Evolutionary conservation across 2,797 vertebrate genomes (phyloP).

Genomic region (Spheniscus humboldti): DNA sequence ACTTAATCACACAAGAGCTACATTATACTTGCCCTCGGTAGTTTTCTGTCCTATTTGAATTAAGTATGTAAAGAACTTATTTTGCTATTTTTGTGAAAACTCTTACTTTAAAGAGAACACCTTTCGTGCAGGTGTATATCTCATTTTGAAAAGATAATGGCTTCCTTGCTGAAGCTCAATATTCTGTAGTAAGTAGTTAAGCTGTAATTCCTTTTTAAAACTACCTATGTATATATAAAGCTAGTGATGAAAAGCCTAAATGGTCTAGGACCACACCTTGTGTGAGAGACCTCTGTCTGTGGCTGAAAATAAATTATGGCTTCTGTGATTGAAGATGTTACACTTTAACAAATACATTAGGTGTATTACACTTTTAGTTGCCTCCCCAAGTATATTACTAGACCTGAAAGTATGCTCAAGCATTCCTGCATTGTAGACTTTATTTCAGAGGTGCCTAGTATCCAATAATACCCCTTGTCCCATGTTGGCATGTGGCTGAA

Average conservation of each 20-base stretch:
- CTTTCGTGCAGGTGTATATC: conserved; percentile 66
- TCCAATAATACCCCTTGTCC: neutral
- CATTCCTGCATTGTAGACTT: conserved; percentile 47
- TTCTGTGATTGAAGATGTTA: conserved; percentile 62
- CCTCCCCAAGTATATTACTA: conserved; percentile 29
- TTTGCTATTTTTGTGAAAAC: conserved; percentile 67
- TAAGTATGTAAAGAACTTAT: conserved; percentile 62
- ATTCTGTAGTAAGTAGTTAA: conserved; percentile 70
- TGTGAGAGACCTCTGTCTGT: conserved; percentile 70
- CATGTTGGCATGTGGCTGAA: conserved; percentile 24
- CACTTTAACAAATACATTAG: conserved; percentile 8
- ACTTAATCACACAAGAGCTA: conserved; percentile 46
- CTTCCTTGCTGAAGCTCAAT: conserved; percentile 74
- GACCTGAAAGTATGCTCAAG: conserved; percentile 52
- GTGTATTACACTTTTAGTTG: conserved; percentile 19
- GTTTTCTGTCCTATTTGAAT: conserved; percentile 55
- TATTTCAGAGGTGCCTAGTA: conserved; percentile 45
- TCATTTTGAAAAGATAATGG: conserved; percentile 65
- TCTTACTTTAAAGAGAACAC: conserved; percentile 63
- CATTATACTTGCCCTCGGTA: conserved; percentile 33
- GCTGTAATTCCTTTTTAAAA: conserved; percentile 60
- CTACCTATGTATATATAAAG: conserved; percentile 50
- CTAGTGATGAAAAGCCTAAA: conserved; percentile 45
- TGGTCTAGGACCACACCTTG: conserved; percentile 75
- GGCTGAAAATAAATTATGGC: conserved; percentile 58